A percentile compares a stretch with the other conserved stretches of the same genome.
These are phyloP conservation scores for Argyresthia goedartella DNA, from an alignment of 2,888 invertebrate genomes.

Conservation along the genomic window DNA sequence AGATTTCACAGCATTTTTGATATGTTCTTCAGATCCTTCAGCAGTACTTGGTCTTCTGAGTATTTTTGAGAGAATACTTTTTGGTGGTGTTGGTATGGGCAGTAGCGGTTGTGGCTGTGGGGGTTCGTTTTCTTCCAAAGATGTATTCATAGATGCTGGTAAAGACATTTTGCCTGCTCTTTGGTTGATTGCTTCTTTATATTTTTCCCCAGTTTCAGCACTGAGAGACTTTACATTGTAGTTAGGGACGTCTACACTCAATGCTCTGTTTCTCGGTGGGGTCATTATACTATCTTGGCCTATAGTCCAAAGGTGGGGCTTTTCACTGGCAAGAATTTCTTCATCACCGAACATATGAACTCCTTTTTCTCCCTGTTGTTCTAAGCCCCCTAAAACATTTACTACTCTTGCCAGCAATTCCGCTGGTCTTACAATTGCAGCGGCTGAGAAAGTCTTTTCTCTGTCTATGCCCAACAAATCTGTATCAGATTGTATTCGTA, in stretches of 20 bases:
- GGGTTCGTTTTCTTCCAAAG: neutral
- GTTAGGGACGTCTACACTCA: constrained; percentile 71
- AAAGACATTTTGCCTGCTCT: constrained; percentile 55
- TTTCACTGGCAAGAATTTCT: constrained; percentile 80
- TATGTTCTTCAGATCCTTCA: constrained; percentile 43
- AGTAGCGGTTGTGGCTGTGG: neutral
- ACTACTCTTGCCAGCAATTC: constrained; percentile 83
- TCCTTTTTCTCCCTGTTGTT: constrained; percentile 62
- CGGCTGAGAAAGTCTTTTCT: constrained; percentile 80
- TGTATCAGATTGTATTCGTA: constrained; percentile 82
- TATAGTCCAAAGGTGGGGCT: constrained; percentile 67
- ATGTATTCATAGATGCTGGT: constrained; percentile 29
- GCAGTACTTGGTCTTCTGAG: constrained; percentile 39
- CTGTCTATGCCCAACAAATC: constrained; percentile 84
- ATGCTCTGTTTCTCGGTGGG: constrained; percentile 69
- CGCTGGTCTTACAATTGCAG: constrained; percentile 80
- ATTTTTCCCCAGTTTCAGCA: constrained; percentile 71
- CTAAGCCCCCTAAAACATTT: constrained; percentile 78
- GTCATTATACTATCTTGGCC: constrained; percentile 47
- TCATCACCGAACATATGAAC: constrained; percentile 80
- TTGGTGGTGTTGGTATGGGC: constrained; percentile 21
- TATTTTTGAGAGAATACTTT: constrained; percentile 39
- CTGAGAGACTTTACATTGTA: constrained; percentile 62
- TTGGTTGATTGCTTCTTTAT: constrained; percentile 61
- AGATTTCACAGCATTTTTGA: constrained; percentile 46